Evolutionary conservation across 2,888 invertebrate genomes (phyloP).

Genomic region (Brachycybe producta): DNA sequence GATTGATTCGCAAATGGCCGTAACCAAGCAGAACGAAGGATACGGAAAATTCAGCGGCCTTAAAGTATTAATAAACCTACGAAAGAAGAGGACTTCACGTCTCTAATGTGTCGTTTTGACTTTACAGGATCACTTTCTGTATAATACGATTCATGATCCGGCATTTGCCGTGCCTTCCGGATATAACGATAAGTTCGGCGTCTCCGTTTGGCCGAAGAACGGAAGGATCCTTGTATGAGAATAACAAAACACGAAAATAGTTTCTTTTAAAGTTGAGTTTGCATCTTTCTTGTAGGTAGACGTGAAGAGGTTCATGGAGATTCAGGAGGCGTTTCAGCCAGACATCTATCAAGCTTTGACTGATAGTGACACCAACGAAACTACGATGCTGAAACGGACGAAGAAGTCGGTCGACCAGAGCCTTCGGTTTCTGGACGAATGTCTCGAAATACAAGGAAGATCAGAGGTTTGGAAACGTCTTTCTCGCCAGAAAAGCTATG

Average conservation of each 20-base stretch:
- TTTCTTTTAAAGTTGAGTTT: background rate
- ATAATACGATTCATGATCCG: slow-evolving; percentile 55
- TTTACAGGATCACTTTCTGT: slow-evolving; percentile 26
- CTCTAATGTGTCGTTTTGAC: background rate
- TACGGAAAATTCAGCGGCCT: slow-evolving; percentile 56
- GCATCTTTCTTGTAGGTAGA: slow-evolving; percentile 39
- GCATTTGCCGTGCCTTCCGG: slow-evolving; percentile 51
- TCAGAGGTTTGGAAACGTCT: slow-evolving; percentile 36
- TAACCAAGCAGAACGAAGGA: slow-evolving; percentile 49
- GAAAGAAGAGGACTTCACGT: background rate
- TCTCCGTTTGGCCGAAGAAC: slow-evolving; percentile 63
- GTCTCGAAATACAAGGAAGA: slow-evolving; percentile 49
- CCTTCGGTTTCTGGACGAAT: slow-evolving; percentile 50
- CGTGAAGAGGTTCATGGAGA: slow-evolving; percentile 46
- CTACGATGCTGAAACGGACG: slow-evolving; percentile 55
- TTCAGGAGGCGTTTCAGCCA: slow-evolving; percentile 62
- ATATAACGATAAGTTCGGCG: slow-evolving; percentile 52
- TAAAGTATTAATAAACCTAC: slow-evolving; percentile 28
- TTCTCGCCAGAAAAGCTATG: background rate
- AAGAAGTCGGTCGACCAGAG: slow-evolving; percentile 58
- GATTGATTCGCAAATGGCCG: slow-evolving; percentile 48
- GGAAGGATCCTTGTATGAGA: slow-evolving; percentile 59
- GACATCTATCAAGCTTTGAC: slow-evolving; percentile 68
- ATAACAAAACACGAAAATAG: slow-evolving; percentile 37
- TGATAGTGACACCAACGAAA: slow-evolving; percentile 57